Evolutionary conservation across 2,797 vertebrate genomes (phyloP), one percentile per base, ranked within the genome.

Genomic region (Rhynchonycteris naso): DNA sequence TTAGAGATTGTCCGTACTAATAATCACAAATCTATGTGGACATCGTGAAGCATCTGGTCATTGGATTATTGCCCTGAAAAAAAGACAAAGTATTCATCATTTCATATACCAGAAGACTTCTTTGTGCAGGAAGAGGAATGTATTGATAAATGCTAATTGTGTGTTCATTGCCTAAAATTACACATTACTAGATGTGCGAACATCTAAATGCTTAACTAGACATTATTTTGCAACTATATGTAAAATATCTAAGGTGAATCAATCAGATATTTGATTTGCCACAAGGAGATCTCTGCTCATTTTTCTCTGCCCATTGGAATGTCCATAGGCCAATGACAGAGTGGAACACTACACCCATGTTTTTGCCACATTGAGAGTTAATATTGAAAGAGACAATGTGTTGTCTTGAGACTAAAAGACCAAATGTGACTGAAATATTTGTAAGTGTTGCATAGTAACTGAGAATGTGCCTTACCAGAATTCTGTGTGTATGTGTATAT

Each of bases 381-480:
- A 56, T 63, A 86, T 80, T 12, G 7, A 80, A 95, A 66, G 24
- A 91, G 7, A 95, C 61, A 79, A 18, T 74, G 5, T 90, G 59
- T 30, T 50, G 26, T 83, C 22, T 97, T 92, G 33, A 88, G 82
- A 97, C 4, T 85, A 95, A 96, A 54, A 95, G 80, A 90, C 92
- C 65, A 95, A 93, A 80, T 66, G 18, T 92, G 56, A 75, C 68
- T 19, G 59, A 97, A 96, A 82, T 94, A 78, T 93, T 93, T 90
- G 80, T 50, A 61, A 88, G 52, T 58, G 68, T 97, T 97, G 82
- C 88, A 95, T 96, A 95, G 88, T 86, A 98, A 96, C 91, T 78
- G 83, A 97, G 95, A 76, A 72, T 3, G 83, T 95, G 21, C 26
- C 26, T 92, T 72, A 43, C 81, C 69, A 92, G 71, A 76, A 18